Evolutionary conservation across 1,140 invertebrate species (phyloP), one percentile per base, ranked within the genome.

Genomic region (Drosophila takahashii): DNA sequence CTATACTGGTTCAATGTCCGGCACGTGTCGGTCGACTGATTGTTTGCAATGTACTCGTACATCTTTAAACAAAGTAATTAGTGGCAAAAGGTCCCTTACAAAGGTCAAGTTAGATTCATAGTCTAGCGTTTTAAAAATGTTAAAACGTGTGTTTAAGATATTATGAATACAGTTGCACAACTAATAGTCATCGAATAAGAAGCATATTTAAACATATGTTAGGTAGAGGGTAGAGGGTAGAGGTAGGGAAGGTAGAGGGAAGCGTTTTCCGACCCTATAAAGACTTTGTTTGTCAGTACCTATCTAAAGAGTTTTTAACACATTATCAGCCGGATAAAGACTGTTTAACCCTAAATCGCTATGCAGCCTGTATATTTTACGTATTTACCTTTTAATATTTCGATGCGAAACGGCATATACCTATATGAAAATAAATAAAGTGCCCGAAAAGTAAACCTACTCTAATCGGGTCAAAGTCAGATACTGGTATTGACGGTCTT

Each of bases 401-500:
- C 8, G 9, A n/a, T 22, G n/a, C 45, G n/a, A 48, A 27, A 29
- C 5, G 2, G 2, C 22, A 9, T 27, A 7, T 5, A 42, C 16
- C 16, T 36, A 10, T 11, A 34, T 22, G 32, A 41, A 52, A 47
- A 54, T 66, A 18, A 53, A 27, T n/a, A 64, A 29, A 50, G 47
- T 27, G 15, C 15, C 34, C 41, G 27, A 50, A 67, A 67, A 79
- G 81, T 67, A 61, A 65, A 73, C 54, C 41, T 18, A 83, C 71
- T 65, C 57, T 37, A 87, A 89, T 57, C 66, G 79, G 84, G 84
- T 87, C 84, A 87, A 87, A 89, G 84, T 87, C 84, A 87, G 66
- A 60, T 54, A 59, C 57, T 74, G 76, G 52, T 77, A 77, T 72
- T 44, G 59, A 44, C 37, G 50, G 62, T 60, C 71, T 52, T 47